These are phyloP conservation scores for Macropis europaea DNA, from an alignment of 2,888 invertebrate genomes.

Conservation along the genomic window DNA sequence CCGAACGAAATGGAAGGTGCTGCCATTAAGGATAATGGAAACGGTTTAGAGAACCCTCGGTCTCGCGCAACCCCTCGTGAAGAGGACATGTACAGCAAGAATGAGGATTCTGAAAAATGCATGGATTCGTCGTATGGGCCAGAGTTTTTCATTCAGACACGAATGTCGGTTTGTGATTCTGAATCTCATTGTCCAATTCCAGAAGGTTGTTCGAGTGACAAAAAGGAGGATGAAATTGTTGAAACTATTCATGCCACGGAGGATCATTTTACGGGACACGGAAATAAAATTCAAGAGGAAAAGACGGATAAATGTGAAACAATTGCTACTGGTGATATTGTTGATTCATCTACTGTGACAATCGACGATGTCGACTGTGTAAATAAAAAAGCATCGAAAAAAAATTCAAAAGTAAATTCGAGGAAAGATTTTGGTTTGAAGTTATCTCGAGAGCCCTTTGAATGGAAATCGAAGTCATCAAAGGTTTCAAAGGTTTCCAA, in stretches of 20 bases:
- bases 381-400: not conserved
- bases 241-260: not conserved
- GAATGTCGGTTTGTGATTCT: not conserved
- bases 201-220: not conserved
- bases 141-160: not conserved
- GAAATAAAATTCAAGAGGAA: not conserved
- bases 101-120: slow-evolving; percentile 19
- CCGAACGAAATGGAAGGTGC: slow-evolving; percentile 18
- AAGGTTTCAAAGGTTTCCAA: slow-evolving; percentile 19
- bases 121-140: not conserved
- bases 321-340: not conserved
- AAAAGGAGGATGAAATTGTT: rapidly evolving
- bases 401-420: slow-evolving; percentile 38
- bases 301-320: not conserved
- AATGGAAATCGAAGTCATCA: slow-evolving; percentile 46
- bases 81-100: not conserved
- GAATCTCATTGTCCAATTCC: not conserved
- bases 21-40: slow-evolving; percentile 47
- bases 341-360: not conserved
- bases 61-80: slow-evolving; percentile 15
- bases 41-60: slow-evolving; percentile 35
- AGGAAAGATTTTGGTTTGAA: slow-evolving; percentile 66
- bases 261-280: too few species aligned
- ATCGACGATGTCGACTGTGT: not conserved
- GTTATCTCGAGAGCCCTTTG: slow-evolving; percentile 52